phyloP scores from a whole-genome alignment of 2,888 invertebrate genomes.

The Caenorhabditis sp. region DNA sequence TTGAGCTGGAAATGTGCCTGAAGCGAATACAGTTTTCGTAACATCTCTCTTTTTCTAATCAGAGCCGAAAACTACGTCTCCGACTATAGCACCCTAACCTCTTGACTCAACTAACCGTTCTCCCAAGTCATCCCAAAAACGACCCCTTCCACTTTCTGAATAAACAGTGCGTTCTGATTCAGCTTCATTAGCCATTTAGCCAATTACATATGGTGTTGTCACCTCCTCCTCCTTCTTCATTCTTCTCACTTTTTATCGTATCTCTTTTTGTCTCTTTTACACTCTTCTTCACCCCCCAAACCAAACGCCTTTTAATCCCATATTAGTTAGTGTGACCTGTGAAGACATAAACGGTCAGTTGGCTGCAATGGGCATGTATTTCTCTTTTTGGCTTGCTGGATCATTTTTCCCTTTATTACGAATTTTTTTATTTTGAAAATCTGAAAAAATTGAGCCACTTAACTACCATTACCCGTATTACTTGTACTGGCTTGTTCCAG shows the following conservation, averaged over 20 bases:
- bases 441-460: too few relatives aligned
- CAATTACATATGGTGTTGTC: slow-evolving; percentile 27
- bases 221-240: slow-evolving; percentile 1
- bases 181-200: slow-evolving; percentile 35
- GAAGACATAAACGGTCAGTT: slow-evolving; percentile 24
- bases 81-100: too few relatives aligned
- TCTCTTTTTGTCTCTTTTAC: slow-evolving; percentile 15
- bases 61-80: too few relatives aligned
- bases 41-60: too few relatives aligned
- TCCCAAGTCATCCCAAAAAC: neutral
- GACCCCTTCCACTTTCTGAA: neutral
- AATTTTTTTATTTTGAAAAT: too few relatives aligned
- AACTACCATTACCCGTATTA: too few relatives aligned
- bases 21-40: too few relatives aligned
- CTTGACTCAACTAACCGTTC: too few relatives aligned
- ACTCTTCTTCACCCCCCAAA: neutral
- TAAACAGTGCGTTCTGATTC: slow-evolving; percentile 23
- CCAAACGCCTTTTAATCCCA: neutral
- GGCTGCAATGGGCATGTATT: neutral
- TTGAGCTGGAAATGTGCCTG: too few relatives aligned
- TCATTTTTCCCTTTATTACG: too few relatives aligned
- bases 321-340: slow-evolving; percentile 33
- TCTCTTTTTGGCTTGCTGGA: too few relatives aligned
- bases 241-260: slow-evolving; percentile 34
- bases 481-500: too few relatives aligned